phyloP scores from a whole-genome alignment of 2,797 vertebrate genomes.

The Phalloptychus januarius region DNA sequence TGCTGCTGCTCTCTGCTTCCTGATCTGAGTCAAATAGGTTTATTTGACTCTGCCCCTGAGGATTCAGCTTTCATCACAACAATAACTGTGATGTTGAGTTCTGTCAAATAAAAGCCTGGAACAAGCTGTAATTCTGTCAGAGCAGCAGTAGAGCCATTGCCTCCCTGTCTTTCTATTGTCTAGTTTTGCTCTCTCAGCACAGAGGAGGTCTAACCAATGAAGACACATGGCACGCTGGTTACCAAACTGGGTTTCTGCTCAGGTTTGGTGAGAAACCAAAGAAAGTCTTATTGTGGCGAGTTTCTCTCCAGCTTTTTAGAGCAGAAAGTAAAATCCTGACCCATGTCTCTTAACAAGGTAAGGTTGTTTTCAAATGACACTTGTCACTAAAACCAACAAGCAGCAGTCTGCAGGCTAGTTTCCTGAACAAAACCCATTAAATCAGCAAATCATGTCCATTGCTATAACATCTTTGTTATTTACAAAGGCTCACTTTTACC shows the following conservation, averaged over 20 bases:
- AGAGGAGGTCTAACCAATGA: constrained; percentile 29
- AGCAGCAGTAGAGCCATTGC: constrained; percentile 59
- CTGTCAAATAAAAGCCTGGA: constrained; percentile 79
- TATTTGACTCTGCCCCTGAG: constrained; percentile 71
- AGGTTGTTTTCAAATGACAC: background rate
- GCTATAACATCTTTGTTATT: background rate
- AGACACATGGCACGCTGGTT: constrained; percentile 31
- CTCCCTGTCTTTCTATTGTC: constrained; percentile 48
- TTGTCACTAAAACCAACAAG: background rate
- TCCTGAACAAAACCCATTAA: background rate
- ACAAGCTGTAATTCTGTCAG: constrained; percentile 71
- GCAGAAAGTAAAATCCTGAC: background rate
- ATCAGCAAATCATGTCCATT: background rate
- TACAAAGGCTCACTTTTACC: background rate
- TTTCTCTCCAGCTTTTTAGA: background rate
- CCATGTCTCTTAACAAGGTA: background rate
- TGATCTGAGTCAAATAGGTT: constrained; percentile 73
- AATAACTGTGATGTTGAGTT: constrained; percentile 73
- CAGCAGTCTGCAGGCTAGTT: background rate
- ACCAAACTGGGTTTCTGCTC: constrained; percentile 8
- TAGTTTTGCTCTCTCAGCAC: constrained; percentile 6
- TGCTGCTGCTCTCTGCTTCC: constrained; percentile 67
- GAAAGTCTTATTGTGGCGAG: background rate
- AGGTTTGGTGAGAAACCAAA: background rate
- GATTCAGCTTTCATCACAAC: constrained; percentile 69